phyloP scores from a whole-genome alignment of 1,140 invertebrate species.

The Propsilocerus akamusi region DNA sequence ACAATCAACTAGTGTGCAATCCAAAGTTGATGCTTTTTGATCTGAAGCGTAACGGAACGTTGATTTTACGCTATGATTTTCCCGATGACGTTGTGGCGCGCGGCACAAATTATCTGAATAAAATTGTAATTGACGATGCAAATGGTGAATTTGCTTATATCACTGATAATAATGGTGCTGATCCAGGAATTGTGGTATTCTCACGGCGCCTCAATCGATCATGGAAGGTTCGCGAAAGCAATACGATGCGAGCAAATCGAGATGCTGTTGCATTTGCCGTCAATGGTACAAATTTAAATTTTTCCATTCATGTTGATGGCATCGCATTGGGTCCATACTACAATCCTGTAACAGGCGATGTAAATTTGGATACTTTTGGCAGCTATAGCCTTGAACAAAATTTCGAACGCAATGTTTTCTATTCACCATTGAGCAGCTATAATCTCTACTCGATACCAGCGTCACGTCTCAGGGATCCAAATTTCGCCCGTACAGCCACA shows the following conservation, averaged over 20 bases:
- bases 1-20: constrained; percentile 25
- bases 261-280: constrained; percentile 35
- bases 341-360: constrained; percentile 9
- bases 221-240: constrained; percentile 42
- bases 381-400: constrained; percentile 7
- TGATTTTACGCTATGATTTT: constrained; percentile 33
- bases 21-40: constrained; percentile 47
- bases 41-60: constrained; percentile 32
- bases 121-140: constrained; percentile 45
- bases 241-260: constrained; percentile 35
- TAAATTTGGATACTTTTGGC: constrained; percentile 11
- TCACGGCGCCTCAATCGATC: constrained; percentile 34
- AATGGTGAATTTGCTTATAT: constrained; percentile 47
- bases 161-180: constrained; percentile 37
- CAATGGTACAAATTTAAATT: constrained; percentile 29
- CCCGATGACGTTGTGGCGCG: constrained; percentile 28
- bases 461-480: constrained; percentile 31
- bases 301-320: constrained; percentile 36
- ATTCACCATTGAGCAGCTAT: constrained; percentile 39
- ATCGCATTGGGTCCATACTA: constrained; percentile 40
- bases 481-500: constrained; percentile 17
- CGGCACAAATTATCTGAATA: constrained; percentile 36
- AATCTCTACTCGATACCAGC: constrained; percentile 39
- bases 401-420: constrained; percentile 36
- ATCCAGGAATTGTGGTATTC: constrained; percentile 53